Evolutionary conservation across 1,140 invertebrate species (phyloP).

Genomic region (Lordiphosa collinella): DNA sequence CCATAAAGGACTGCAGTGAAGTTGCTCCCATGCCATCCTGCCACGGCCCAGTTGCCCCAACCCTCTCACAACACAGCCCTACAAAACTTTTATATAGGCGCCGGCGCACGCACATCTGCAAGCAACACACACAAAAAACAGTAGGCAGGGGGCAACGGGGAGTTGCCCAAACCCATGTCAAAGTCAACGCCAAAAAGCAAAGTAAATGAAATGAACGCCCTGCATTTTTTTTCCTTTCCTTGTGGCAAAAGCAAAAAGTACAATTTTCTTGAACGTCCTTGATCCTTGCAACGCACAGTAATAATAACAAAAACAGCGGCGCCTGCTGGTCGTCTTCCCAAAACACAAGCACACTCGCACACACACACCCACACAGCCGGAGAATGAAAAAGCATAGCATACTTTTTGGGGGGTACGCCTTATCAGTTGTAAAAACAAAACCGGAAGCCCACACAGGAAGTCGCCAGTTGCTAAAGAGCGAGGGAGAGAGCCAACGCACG

Average conservation of each 20-base stretch:
- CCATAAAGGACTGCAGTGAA: constrained; percentile 68
- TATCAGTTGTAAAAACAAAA: constrained; percentile 77
- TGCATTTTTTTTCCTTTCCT: constrained; percentile 64
- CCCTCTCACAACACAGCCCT: background rate
- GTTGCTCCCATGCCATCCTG: constrained; percentile 15
- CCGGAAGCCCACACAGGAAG: constrained; percentile 76
- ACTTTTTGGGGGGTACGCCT: constrained; percentile 58
- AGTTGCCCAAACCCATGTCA: constrained; percentile 48
- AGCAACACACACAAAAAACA: constrained; percentile 38
- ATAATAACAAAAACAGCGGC: constrained; percentile 49
- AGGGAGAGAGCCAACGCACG: constrained; percentile 13
- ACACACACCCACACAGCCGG: constrained; percentile 1
- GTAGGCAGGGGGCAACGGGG: constrained; percentile 6
- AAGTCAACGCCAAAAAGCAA: constrained; percentile 40
- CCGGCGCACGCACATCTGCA: constrained; percentile 58
- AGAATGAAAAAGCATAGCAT: constrained; percentile 45
- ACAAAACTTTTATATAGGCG: constrained; percentile 36
- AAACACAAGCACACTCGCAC: constrained; percentile 22
- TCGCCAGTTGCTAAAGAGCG: constrained; percentile 22
- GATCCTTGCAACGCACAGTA: constrained; percentile 76
- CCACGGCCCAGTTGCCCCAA: background rate
- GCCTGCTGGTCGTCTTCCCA: constrained; percentile 68
- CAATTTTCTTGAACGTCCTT: constrained; percentile 75
- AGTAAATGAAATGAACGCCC: constrained; percentile 53
- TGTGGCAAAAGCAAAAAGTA: constrained; percentile 14